phyloP scores from a whole-genome alignment of 2,113 vertebrate genomes.

The Cromileptes altivelis region DNA sequence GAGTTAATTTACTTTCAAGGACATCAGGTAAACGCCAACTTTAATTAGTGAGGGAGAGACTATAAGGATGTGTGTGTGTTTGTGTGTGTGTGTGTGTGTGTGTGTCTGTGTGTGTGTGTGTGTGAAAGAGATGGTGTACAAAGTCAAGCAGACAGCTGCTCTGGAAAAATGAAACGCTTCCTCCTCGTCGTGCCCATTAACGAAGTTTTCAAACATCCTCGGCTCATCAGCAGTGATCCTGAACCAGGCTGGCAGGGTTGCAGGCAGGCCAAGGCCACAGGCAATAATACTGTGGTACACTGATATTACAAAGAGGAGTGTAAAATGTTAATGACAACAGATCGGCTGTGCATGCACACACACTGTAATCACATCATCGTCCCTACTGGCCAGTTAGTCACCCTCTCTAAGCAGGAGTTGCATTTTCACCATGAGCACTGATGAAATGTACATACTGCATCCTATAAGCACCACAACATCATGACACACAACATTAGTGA shows the following conservation, averaged over 20 bases:
- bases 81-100: constrained; percentile 2
- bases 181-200: constrained; percentile 58
- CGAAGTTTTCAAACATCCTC: constrained; percentile 58
- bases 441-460: constrained; percentile 10
- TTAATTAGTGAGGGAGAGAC: constrained; percentile 63
- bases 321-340: constrained; percentile 75
- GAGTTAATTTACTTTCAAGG: constrained; percentile 49
- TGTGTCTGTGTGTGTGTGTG: too few relatives aligned
- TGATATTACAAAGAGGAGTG: constrained; percentile 62
- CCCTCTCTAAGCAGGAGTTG: constrained; percentile 19
- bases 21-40: constrained; percentile 59
- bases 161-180: constrained; percentile 57
- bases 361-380: constrained; percentile 61
- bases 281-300: constrained; percentile 47
- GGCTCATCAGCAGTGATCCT: constrained; percentile 67
- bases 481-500: constrained; percentile 28
- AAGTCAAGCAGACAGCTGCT: constrained; percentile 66
- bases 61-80: constrained; percentile 9
- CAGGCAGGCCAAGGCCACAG: constrained; percentile 40
- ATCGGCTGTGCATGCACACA: constrained; percentile 58
- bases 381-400: constrained; percentile 45
- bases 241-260: constrained; percentile 61
- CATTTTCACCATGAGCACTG: background rate
- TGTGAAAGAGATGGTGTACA: background rate
- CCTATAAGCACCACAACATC: constrained; percentile 14